Percentiles rank a stretch among this genome's conserved stretches.
These are phyloP conservation scores for Narcine bancroftii DNA, from an alignment of 2,113 vertebrate genomes.

Conservation along the genomic window DNA sequence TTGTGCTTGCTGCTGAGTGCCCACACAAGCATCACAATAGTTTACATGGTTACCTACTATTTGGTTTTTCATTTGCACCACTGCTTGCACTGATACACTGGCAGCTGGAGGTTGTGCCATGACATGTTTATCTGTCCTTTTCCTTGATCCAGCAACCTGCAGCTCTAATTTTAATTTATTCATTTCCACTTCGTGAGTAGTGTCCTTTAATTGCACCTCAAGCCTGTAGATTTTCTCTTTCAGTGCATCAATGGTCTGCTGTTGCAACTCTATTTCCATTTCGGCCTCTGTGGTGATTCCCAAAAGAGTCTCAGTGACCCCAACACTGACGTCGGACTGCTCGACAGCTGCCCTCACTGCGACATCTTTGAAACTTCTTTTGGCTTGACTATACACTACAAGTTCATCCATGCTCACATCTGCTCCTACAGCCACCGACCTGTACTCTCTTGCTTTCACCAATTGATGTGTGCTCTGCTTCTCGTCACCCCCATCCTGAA, in stretches of 20 bases:
- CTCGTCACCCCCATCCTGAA: slow-evolving; percentile 60
- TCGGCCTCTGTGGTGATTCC: slow-evolving; percentile 77
- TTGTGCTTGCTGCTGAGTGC: slow-evolving; percentile 49
- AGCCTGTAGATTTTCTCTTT: slow-evolving; percentile 89
- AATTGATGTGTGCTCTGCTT: slow-evolving; percentile 41
- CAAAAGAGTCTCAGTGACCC: slow-evolving; percentile 81
- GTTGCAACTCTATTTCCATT: slow-evolving; percentile 83
- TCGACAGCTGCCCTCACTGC: slow-evolving; percentile 62
- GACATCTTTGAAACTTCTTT: slow-evolving; percentile 54
- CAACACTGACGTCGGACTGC: slow-evolving; percentile 54
- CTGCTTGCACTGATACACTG: slow-evolving; percentile 67
- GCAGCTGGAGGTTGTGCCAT: slow-evolving; percentile 65
- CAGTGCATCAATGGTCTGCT: slow-evolving; percentile 82
- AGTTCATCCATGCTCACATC: slow-evolving; percentile 73
- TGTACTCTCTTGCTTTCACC: slow-evolving; percentile 47
- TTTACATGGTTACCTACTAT: slow-evolving; percentile 66
- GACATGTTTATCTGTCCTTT: slow-evolving; percentile 72
- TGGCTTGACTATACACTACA: slow-evolving; percentile 50
- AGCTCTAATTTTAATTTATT: slow-evolving; percentile 88
- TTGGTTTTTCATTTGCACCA: slow-evolving; percentile 63
- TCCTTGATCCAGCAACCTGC: slow-evolving; percentile 75
- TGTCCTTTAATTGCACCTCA: slow-evolving; percentile 85
- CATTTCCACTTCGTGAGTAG: slow-evolving; percentile 86
- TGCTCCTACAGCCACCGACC: slow-evolving; percentile 69
- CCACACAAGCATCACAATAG: slow-evolving; percentile 51